These are phyloP conservation scores for Saxidomus purpurata DNA, from an alignment of 1,140 invertebrate species.

Conservation along the genomic window DNA sequence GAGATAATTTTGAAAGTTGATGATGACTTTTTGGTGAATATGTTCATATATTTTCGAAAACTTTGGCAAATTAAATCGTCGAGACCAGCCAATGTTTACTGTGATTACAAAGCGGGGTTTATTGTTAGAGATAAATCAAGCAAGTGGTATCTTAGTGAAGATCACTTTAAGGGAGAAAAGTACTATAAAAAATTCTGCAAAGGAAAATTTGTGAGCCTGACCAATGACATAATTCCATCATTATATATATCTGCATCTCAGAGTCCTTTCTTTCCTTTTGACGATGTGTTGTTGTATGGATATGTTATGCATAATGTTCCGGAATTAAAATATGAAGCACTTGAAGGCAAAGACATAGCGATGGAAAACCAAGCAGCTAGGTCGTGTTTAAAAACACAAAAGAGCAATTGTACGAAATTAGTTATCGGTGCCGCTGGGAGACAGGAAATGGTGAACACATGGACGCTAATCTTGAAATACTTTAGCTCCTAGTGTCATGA, in stretches of 20 bases:
- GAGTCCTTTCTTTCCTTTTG: slow-evolving; percentile 85
- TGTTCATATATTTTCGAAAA: slow-evolving; percentile 79
- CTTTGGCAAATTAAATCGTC: not conserved
- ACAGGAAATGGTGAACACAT: too few relatives aligned
- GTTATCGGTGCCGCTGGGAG: too few relatives aligned
- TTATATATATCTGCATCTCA: slow-evolving; percentile 84
- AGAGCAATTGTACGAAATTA: too few relatives aligned
- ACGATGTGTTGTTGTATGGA: slow-evolving; percentile 84
- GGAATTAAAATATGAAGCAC: not conserved
- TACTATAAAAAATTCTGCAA: slow-evolving; percentile 81
- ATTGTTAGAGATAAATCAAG: slow-evolving; percentile 36
- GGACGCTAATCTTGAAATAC: too few relatives aligned
- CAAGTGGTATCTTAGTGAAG: slow-evolving; percentile 51
- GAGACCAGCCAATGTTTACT: slow-evolving; percentile 47
- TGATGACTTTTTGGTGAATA: slow-evolving; percentile 94
- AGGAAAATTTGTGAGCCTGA: too few relatives aligned
- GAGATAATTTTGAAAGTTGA: slow-evolving; percentile 95
- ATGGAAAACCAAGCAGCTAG: too few relatives aligned
- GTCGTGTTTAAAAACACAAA: too few relatives aligned
- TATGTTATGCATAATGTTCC: slow-evolving; percentile 68
- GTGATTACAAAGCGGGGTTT: not conserved
- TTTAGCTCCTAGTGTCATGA: too few relatives aligned
- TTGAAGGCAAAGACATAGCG: too few relatives aligned
- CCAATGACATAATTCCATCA: too few relatives aligned
- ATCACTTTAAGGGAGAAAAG: slow-evolving; percentile 39